Base-by-base conservation (phyloP, 2,113 vertebrate species). In the Tympanuchus pallidicinctus region DNA sequence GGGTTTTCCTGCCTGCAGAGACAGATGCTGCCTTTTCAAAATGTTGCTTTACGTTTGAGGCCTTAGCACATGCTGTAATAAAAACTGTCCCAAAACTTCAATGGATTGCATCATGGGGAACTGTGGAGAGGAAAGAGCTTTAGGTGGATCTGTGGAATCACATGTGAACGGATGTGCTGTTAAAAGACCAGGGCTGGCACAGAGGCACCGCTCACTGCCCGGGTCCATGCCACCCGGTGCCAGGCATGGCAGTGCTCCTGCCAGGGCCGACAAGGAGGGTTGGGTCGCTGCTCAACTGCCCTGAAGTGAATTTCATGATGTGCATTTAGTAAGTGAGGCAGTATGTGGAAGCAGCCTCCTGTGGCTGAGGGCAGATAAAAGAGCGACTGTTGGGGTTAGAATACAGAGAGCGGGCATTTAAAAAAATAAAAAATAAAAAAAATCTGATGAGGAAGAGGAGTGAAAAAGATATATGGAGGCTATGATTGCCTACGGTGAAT, bases 1-100 rank as follows among this genome's bases (percentile, higher is more conserved):
- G 94, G 82, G 91, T 92, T 96, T 93, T 97, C 88, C 96, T 97
- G 93, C 82, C 90, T 94, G 92, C 92, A 57, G 91, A 80, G 69
- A 85, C 95, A 94, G 85, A 94, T 88, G 84, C 85, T 86, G 91
- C 94, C 81, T 83, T 80, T 90, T 90, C 65, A 76, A 40, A 95
- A 75, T 19, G 70, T 78, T 93, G 73, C 93, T 86, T 76, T 75
- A 14, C 65, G 72, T 84, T 69, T 93, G 92, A 97, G 94, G 88
- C 42, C 77, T 91, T 80, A 88, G 92, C 96, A 90, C 32, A 73
- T 95, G 94, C 93, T 85, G 56, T 67, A 95, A 91, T 85, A 92
- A 95, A 96, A 94, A 80, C 91, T 78, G 59, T 94, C 93, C 88
- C 90, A 88, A 38, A 92, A 94, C 88, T 95, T 95, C 95, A 95